Conservation (phyloP, 2,888 invertebrate genomes). For the Griposia aprilina region DNA sequence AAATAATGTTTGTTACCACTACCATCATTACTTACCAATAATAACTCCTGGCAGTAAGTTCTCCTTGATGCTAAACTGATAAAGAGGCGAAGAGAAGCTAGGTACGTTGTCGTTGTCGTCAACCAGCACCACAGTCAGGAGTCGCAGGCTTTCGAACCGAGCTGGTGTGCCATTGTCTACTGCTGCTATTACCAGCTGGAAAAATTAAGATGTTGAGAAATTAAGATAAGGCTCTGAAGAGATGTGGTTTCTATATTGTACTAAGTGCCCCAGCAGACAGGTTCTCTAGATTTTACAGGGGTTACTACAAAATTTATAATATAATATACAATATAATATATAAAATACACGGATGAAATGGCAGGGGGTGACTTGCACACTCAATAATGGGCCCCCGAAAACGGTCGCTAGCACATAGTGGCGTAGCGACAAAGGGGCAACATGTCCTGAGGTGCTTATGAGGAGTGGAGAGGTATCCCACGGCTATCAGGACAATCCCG, state of each 20-base stretch:
- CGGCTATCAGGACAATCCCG: too few relatives aligned
- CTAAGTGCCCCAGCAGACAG: neutral
- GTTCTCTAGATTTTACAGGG: neutral
- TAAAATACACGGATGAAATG: too few relatives aligned
- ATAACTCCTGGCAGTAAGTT: slow-evolving; percentile 92
- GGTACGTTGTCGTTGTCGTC: slow-evolving; percentile 96
- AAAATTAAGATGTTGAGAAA: neutral
- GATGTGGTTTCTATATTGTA: neutral
- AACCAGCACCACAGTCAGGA: slow-evolving; percentile 93
- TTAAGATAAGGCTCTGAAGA: neutral
- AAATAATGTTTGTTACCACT: neutral
- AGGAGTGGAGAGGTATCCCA: too few relatives aligned
- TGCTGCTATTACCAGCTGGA: slow-evolving; percentile 94
- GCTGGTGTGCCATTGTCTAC: slow-evolving; percentile 95
- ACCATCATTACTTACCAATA: slow-evolving; percentile 88
- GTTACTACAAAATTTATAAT: too few relatives aligned
- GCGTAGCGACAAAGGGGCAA: too few relatives aligned
- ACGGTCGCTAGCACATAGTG: too few relatives aligned
- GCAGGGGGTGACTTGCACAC: too few relatives aligned
- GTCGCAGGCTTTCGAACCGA: slow-evolving; percentile 94
- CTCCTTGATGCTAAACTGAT: slow-evolving; percentile 93
- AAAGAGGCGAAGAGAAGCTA: slow-evolving; percentile 92
- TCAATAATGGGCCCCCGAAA: too few relatives aligned
- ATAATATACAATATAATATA: too few relatives aligned
- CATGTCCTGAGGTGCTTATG: too few relatives aligned